Base-by-base conservation (phyloP, 2,888 invertebrate species). In the Argyresthia albistria region DNA sequence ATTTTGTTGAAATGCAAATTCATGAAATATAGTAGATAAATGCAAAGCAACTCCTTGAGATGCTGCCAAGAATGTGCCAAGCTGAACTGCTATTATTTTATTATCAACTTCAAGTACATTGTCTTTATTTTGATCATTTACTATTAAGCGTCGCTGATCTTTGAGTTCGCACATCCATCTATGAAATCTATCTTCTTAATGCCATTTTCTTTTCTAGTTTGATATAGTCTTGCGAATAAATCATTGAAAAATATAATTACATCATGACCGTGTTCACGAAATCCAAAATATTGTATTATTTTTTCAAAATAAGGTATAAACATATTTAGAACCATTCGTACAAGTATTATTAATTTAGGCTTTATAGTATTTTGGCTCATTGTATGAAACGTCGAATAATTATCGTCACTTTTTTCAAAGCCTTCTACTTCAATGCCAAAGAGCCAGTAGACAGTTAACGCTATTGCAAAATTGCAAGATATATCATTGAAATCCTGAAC, bases 41-140 rank as follows among this genome's bases (percentile, higher is more conserved):
- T n/a, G 78, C 0, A 88, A 84, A 0, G 87, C 87, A 0, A 88
- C 86, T 56, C 88, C 88, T 48, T 86, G 88, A 0, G 88, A 88
- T 0, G 87, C 88, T n/a, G n/a, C n/a, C 8, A 8, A 36, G 57
- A 81, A 82, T 10, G 82, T 67, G 46, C 81, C 80, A 1, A 66
- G 69, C 53, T 76, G 76, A 11, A 77, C 76, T 0, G 72, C 73
- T 45, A 75, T 60, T 49, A 73, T 51, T 1, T 62, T 51, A 4
- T 7, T 8, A 4, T 4, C n/a, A 4, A 8, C 12, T 6, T 43
- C 51, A 4, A 14, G 6, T 10, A 16, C 43, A 12, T 42, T 14
- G 10, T 35, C 36, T 1, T 15, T 35, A 4, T 52, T 57, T n/a
- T n/a, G n/a, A n/a, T n/a, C n/a, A n/a, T n/a, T n/a, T n/a, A n/a